Percentiles rank a stretch among this genome's conserved stretches.
phyloP scores from a whole-genome alignment of 1,140 invertebrate species.

The Oryctes rhinoceros region DNA sequence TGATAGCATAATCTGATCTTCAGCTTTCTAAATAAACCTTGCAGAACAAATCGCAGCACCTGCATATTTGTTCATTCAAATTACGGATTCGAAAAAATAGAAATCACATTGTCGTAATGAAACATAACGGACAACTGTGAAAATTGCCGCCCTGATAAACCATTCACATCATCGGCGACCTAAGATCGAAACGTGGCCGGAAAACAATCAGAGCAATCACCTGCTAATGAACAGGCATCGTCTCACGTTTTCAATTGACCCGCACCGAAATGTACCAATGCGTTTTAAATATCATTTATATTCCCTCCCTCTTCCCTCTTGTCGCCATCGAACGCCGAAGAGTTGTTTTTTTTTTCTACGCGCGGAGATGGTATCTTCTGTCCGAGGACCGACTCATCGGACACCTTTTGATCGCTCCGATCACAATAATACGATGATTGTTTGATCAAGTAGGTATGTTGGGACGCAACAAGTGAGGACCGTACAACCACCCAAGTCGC shows the following conservation, averaged over 20 bases:
- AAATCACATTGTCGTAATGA: neutral
- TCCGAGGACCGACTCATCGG: neutral
- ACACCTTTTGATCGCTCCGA: conserved; percentile 32
- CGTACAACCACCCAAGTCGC: conserved; percentile 18
- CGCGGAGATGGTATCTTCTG: neutral
- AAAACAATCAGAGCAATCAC: conserved; percentile 37
- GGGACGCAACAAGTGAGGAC: conserved; percentile 20
- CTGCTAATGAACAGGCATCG: conserved; percentile 21
- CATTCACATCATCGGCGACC: neutral
- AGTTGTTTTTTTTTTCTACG: conserved; percentile 11
- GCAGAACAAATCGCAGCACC: neutral
- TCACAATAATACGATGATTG: conserved; percentile 33
- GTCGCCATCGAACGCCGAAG: neutral
- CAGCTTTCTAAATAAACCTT: neutral
- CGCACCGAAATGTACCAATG: conserved; percentile 18
- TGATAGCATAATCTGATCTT: neutral
- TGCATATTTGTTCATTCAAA: neutral
- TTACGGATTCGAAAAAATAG: conserved; percentile 7
- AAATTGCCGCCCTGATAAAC: conserved; percentile 9
- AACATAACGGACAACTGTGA: conserved; percentile 31
- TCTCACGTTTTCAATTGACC: conserved; percentile 32
- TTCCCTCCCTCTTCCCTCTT: neutral
- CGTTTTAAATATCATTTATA: conserved; percentile 34
- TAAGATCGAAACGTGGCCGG: conserved; percentile 23
- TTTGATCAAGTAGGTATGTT: conserved; percentile 25